Evolutionary conservation across 2,797 vertebrate genomes (phyloP).

Genomic region (Poecilia velifera): DNA sequence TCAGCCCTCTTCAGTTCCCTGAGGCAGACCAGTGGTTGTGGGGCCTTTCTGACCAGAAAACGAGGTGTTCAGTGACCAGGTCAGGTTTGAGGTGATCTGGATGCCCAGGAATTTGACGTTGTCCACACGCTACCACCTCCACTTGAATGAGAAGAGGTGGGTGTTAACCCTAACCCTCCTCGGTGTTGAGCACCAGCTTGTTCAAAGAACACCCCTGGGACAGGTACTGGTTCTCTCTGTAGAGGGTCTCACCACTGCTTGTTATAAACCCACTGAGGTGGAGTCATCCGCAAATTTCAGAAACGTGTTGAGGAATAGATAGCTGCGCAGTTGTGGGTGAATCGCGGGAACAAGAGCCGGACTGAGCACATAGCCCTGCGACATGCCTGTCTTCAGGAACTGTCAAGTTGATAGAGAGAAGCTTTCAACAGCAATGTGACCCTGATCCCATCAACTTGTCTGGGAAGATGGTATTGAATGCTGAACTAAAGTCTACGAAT

Average conservation of each 20-base stretch:
- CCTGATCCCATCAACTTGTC: neutral
- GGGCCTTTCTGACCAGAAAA: neutral
- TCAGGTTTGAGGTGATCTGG: neutral
- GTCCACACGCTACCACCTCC: no score
- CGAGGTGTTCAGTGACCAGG: neutral
- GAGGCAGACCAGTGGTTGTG: neutral
- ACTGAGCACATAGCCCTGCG: neutral
- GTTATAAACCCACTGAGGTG: no score
- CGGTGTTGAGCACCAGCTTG: no score
- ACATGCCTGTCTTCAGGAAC: neutral
- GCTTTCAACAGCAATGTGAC: neutral
- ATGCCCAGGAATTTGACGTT: neutral
- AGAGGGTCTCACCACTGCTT: no score
- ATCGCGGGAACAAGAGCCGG: neutral
- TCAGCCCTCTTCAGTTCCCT: neutral
- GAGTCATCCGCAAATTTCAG: neutral
- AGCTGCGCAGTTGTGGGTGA: neutral
- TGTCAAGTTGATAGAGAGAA: no score
- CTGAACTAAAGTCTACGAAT: neutral
- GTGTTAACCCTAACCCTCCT: no score
- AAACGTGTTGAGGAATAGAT: neutral
- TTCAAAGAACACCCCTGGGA: no score
- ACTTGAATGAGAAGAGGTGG: no score
- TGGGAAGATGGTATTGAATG: neutral
- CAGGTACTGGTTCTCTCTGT: no score